Evolutionary conservation across 1,140 invertebrate genomes (phyloP), one percentile per base, ranked within the genome.

Genomic region (Onthophagus taurus): DNA sequence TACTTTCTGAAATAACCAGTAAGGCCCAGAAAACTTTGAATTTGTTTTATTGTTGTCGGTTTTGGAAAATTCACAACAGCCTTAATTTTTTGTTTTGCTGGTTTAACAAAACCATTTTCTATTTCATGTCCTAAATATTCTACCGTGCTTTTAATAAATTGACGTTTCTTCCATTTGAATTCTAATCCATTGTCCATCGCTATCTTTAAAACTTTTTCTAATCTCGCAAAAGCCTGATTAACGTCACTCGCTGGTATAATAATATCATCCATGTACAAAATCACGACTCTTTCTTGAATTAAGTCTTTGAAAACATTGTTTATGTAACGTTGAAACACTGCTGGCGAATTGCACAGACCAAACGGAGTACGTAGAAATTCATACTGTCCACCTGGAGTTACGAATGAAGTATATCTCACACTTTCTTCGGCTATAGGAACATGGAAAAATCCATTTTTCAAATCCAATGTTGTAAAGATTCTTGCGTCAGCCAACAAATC

Each of bases 311-410:
- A 53, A 3, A 66, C 13, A 12, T 16, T 33, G 44, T 12, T 33
- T 26, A 18, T 60, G 46, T n/a, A 65, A 57, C 52, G 33, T 24
- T 56, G 45, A 45, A 68, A 67, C 0, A 45, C 51, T 2, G 50
- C 41, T 3, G 62, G 51, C 1, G 49, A 48, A 45, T 58, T 41
- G 23, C 38, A 41, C 5, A 26, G 16, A n/a, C 38, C 38, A 16
- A 41, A 31, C 7, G 38, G 38, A 4, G 29, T 14, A 7, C 16
- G 31, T 14, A 33, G 11, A 23, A 41, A 41, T 29, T 41, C 20
- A 16, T 33, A 41, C 38, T 41, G 23, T 29, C 38, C 38, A 54
- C 20, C 52, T 48, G 4, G 13, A 33, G 13, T 14, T 6, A 7
- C 31, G 31, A 33, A 26, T 7, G 7, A 7, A n/a, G n/a, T 12